Base-by-base conservation (phyloP, 2,797 vertebrate species). In the Hypotaenidia okinawae region DNA sequence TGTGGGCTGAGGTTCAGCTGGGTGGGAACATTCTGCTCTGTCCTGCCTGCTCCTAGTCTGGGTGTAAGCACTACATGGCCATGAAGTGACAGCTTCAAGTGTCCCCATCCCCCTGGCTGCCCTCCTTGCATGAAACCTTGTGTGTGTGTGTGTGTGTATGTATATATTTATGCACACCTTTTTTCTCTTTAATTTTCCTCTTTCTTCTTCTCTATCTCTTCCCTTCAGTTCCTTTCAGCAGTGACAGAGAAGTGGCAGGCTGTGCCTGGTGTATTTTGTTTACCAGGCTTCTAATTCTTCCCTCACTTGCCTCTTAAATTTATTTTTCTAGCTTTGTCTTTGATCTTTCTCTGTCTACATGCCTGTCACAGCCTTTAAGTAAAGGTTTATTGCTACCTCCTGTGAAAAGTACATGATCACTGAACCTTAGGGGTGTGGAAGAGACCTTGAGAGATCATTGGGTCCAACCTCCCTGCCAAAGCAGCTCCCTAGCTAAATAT, bases 311-410 rank as follows among this genome's bases (percentile, higher is more conserved):
- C 7, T 43, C 19, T 45, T 45, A 21, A 21, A 8, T 22, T 35
- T 22, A n/a, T 52, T 69, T 75, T 61, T 74, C 73, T 43, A 15
- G 54, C 47, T 49, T 49, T 49, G 14, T 41, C 41, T 79, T 69
- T 54, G 52, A 32, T 41, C 67, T 76, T 74, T 45, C 25, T 57
- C 45, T 17, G 1, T 28, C 9, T 0, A 0, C 2, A 3, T 2
- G 2, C 2, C 3, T 6, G 7, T 47, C 63, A 17, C 57, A 37
- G 30, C 77, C 64, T 35, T 63, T 35, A 76, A 68, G 27, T 61
- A 73, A 90, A 68, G 55, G 27, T 37, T 78, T 75, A 22, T 61
- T 1, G 0, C 83, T 73, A 64, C 19, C 5, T 39, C 62, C 13
- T 24, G 22, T 83, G 68, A 66, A 83, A 80, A 85, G 30, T 41